These are phyloP conservation scores for Noturus placidus DNA, from an alignment of 2,113 vertebrate species.

Conservation along the genomic window DNA sequence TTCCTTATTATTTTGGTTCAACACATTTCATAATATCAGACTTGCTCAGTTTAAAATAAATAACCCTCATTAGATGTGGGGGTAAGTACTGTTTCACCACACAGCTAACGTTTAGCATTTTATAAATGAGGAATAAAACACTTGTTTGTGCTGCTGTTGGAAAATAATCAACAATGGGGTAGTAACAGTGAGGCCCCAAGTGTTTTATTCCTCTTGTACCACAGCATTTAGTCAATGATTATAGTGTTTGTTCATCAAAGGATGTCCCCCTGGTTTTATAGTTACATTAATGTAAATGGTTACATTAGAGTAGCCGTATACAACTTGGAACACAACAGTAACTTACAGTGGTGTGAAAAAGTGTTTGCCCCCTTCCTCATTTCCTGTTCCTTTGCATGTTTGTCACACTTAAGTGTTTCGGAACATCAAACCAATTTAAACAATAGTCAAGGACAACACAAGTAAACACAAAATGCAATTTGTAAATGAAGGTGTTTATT, in stretches of 20 bases:
- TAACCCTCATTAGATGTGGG: neutral
- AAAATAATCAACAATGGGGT: neutral
- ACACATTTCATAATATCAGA: neutral
- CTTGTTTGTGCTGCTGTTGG: neutral
- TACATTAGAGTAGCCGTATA: neutral
- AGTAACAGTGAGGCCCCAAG: neutral
- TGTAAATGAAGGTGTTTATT: too few species aligned
- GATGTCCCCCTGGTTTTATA: neutral
- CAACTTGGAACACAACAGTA: neutral
- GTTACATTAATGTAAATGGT: neutral
- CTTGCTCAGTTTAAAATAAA: neutral
- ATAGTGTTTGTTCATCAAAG: neutral
- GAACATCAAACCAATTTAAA: too few species aligned
- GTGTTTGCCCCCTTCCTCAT: too few species aligned
- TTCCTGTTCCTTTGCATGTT: too few species aligned
- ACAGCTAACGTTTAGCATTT: neutral
- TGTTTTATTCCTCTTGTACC: neutral
- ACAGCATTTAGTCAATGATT: neutral
- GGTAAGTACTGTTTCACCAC: constrained; percentile 24
- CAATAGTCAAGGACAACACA: too few species aligned
- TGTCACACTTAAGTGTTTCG: too few species aligned
- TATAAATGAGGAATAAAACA: neutral
- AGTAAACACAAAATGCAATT: too few species aligned
- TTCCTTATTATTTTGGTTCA: neutral
- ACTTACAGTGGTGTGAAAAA: too few species aligned